phyloP scores from a whole-genome alignment of 2,888 invertebrate species.

The Leptopilina myrica region DNA sequence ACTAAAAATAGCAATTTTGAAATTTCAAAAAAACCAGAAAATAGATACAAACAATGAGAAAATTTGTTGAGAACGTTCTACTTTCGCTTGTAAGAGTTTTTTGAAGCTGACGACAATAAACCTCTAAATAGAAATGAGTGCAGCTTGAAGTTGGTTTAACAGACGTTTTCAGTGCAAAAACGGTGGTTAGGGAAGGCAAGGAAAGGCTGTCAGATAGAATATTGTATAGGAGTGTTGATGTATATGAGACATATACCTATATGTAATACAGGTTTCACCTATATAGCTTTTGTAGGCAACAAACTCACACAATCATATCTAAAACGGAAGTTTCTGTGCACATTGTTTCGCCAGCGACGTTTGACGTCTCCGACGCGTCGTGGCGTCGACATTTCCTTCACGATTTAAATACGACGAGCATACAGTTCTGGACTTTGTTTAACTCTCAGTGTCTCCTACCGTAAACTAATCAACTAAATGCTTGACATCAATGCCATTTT shows the following conservation, averaged over 20 bases:
- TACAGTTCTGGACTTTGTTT: conserved; percentile 51
- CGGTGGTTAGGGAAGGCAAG: conserved; percentile 60
- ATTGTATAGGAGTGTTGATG: conserved; percentile 44
- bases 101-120: conserved; percentile 5
- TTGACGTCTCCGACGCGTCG: conserved; percentile 68
- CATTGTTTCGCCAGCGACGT: conserved; percentile 71
- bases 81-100: background rate
- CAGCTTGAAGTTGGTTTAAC: conserved; percentile 34
- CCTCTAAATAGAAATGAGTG: conserved; percentile 33
- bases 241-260: conserved; percentile 32
- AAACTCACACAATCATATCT: conserved; percentile 70
- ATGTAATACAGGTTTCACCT: conserved; percentile 44
- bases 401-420: conserved; percentile 61
- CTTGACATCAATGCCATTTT: conserved; percentile 10
- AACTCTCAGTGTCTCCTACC: conserved; percentile 46
- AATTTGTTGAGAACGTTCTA: conserved; percentile 1
- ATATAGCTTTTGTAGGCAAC: conserved; percentile 53
- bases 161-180: conserved; percentile 60
- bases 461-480: conserved; percentile 21
- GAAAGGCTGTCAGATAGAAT: conserved; percentile 67
- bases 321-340: conserved; percentile 71
- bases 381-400: conserved; percentile 72
- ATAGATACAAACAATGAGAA: background rate
- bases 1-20: too few species aligned
- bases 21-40: background rate